Conservation (phyloP, 1,140 invertebrate species). For the Pogonus chalceus region DNA sequence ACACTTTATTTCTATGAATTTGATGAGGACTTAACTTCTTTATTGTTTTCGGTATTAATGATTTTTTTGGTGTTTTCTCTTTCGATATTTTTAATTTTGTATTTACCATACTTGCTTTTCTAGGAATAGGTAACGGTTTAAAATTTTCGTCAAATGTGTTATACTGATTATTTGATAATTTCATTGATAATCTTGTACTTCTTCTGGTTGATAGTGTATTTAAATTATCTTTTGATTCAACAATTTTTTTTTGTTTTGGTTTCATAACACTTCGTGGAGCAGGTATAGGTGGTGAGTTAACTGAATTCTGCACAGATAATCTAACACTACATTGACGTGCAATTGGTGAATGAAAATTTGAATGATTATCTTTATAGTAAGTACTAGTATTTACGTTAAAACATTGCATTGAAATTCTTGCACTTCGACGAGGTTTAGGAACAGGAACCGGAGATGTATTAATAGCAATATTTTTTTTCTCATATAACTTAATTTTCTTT, state of each 20-base stretch:
- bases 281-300: too few relatives aligned
- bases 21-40: background rate
- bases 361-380: too few relatives aligned
- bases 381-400: too few relatives aligned
- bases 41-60: background rate
- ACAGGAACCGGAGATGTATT: background rate
- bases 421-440: background rate
- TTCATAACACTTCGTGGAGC: too few relatives aligned
- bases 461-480: background rate
- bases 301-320: background rate
- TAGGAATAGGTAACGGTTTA: background rate
- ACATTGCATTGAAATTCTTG: background rate
- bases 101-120: background rate
- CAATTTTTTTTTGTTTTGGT: too few relatives aligned
- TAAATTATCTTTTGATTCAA: too few relatives aligned
- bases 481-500: background rate
- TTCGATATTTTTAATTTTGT: background rate
- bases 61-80: background rate
- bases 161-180: too few relatives aligned
- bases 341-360: background rate
- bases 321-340: background rate
- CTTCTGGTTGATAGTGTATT: too few relatives aligned
- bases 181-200: too few relatives aligned
- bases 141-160: too few relatives aligned
- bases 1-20: slow-evolving; percentile 15